Percentiles rank a stretch among this genome's conserved stretches.
phyloP scores from a whole-genome alignment of 92 coral and sea anemone genomes.

The Epizoanthus rinbou region DNA sequence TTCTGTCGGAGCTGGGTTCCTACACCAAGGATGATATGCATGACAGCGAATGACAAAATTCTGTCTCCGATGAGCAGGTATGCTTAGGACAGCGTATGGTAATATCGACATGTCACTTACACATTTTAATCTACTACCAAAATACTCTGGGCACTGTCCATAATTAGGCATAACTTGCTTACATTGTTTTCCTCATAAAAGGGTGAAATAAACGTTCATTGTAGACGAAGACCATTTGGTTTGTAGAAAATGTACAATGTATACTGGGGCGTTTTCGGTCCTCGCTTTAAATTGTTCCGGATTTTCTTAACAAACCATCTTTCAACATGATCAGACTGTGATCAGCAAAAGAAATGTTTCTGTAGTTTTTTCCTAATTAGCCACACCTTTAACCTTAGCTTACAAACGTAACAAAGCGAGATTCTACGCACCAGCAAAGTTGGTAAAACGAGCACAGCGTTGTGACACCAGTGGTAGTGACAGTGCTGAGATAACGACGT shows the following conservation, averaged over 20 bases:
- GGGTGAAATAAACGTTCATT: slow-evolving; percentile 22
- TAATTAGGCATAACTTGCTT: slow-evolving; percentile 14
- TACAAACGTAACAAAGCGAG: background rate
- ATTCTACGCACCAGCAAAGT: slow-evolving; percentile 8
- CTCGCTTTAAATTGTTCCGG: slow-evolving; percentile 21
- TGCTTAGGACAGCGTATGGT: slow-evolving; percentile 24
- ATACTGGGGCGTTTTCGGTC: slow-evolving; percentile 17
- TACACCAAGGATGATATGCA: slow-evolving; percentile 25
- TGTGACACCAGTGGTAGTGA: no score
- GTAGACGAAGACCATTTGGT: slow-evolving; percentile 12
- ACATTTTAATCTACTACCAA: slow-evolving; percentile 23
- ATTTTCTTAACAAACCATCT: slow-evolving; percentile 20
- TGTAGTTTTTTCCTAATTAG: slow-evolving; percentile 18
- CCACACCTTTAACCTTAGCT: slow-evolving; percentile 24
- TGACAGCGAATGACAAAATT: slow-evolving; percentile 20
- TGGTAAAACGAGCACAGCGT: slow-evolving; percentile 18
- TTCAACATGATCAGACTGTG: slow-evolving; percentile 16
- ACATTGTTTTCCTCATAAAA: slow-evolving; percentile 24
- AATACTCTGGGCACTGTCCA: slow-evolving; percentile 27
- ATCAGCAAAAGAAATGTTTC: slow-evolving; percentile 16
- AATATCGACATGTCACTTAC: slow-evolving; percentile 22
- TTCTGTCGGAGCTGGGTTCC: no score
- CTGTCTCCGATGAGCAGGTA: slow-evolving; percentile 23
- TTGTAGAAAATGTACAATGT: slow-evolving; percentile 20
- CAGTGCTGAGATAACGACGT: no score